Conservation (phyloP, 2,888 invertebrate genomes). For the Leucophora obtusa region DNA sequence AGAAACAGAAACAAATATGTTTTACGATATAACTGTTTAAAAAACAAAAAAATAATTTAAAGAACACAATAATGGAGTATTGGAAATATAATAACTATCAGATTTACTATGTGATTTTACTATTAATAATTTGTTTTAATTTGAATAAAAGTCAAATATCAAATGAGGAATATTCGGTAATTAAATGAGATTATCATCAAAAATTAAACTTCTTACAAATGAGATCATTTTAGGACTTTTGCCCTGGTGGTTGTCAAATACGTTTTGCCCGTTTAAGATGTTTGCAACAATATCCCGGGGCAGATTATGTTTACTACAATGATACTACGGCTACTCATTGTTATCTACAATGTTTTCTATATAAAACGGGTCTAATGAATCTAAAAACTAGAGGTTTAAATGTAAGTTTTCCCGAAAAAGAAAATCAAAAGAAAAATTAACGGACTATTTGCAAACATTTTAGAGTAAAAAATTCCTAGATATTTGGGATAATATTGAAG, state of each 20-base stretch:
- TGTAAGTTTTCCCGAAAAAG: conserved; percentile 61
- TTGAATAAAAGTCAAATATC: not conserved
- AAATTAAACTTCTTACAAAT: not conserved
- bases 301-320: conserved; percentile 64
- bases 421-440: not conserved
- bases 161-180: conserved; percentile 11
- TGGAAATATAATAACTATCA: not conserved
- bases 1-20: not conserved
- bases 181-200: not conserved
- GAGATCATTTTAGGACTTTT: conserved; percentile 10
- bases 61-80: not conserved
- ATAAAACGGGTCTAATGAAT: conserved; percentile 70
- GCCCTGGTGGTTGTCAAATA: conserved; percentile 36
- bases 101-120: not conserved
- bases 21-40: not conserved
- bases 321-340: conserved; percentile 69
- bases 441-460: not conserved
- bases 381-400: conserved; percentile 67
- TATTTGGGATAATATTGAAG: conserved; percentile 55
- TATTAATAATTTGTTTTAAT: not conserved
- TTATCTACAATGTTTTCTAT: conserved; percentile 70
- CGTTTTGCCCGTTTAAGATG: conserved; percentile 67
- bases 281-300: conserved; percentile 63
- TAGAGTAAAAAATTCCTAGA: conserved; percentile 43
- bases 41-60: not conserved